Percentiles rank a stretch among this genome's conserved stretches.
phyloP scores from a whole-genome alignment of 2,113 vertebrate genomes.

The Callocephalon fimbriatum region DNA sequence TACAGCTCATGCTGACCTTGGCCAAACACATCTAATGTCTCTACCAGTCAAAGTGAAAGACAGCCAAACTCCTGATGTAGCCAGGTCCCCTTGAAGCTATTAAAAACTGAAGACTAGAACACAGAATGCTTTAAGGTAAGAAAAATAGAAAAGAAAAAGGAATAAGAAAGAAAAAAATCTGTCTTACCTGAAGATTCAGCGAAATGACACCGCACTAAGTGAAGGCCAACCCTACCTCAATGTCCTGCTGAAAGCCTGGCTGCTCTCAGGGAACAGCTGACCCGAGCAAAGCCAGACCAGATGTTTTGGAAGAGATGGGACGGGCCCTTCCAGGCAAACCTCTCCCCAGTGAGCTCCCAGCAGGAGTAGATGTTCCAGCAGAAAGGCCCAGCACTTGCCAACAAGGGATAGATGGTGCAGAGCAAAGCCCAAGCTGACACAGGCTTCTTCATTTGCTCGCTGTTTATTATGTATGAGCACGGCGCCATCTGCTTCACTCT shows the following conservation, averaged over 20 bases:
- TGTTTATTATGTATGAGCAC: neutral
- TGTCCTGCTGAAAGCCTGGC: neutral
- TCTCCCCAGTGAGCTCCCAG: neutral
- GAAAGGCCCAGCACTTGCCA: neutral
- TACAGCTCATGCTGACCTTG: neutral
- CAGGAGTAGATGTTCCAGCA: neutral
- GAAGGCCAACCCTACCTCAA: neutral
- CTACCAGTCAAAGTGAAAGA: neutral
- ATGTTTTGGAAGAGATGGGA: neutral
- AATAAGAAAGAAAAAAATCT: neutral
- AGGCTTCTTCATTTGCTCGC: neutral
- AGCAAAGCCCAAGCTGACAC: slow-evolving; percentile 1
- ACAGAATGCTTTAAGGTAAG: neutral
- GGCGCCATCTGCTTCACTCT: neutral
- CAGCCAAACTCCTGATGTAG: neutral
- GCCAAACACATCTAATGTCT: neutral
- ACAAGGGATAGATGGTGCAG: neutral
- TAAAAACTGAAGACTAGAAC: neutral
- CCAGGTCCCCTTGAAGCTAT: neutral
- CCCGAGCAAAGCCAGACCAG: neutral
- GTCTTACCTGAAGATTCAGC: neutral
- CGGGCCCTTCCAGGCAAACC: neutral
- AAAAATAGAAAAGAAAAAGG: neutral
- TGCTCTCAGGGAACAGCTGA: neutral
- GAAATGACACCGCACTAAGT: neutral